These are phyloP conservation scores for Actinopyga echinites DNA, from an alignment of 53 echinoderm and acorn worm genomes.

Conservation along the genomic window DNA sequence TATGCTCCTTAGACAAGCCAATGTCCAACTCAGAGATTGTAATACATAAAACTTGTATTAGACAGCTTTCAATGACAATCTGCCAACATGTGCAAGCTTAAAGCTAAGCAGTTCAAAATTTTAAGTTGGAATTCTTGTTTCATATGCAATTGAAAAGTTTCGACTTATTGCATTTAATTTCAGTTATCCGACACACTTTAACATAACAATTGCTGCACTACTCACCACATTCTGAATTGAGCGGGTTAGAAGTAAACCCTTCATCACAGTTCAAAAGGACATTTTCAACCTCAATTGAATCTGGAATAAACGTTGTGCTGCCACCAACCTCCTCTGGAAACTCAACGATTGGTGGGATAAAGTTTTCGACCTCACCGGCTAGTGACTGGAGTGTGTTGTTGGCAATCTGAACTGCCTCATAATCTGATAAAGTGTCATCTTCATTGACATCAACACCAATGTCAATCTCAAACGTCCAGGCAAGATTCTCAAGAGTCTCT, in stretches of 20 bases:
- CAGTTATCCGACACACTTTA: too few species aligned
- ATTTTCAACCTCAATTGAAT: background rate
- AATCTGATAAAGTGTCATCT: background rate
- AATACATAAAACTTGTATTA: too few species aligned
- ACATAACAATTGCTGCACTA: too few species aligned
- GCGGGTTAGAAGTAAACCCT: background rate
- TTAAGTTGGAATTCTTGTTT: too few species aligned
- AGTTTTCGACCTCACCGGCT: background rate
- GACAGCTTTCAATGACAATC: too few species aligned
- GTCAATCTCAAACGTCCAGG: background rate
- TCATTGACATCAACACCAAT: background rate
- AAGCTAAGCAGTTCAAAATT: too few species aligned
- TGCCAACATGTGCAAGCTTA: too few species aligned
- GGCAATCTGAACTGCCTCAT: conserved; percentile 3
- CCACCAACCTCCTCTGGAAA: conserved; percentile 24
- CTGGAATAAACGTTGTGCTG: background rate
- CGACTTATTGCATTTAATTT: too few species aligned
- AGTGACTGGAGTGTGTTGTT: background rate
- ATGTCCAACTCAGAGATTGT: too few species aligned
- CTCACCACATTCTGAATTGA: conserved; percentile 20
- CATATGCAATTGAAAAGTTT: too few species aligned
- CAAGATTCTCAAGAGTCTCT: background rate
- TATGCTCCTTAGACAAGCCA: too few species aligned
- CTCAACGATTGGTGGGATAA: conserved; percentile 1
- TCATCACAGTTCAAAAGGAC: background rate